Evolutionary conservation across 1,140 invertebrate genomes (phyloP), one percentile per base, ranked within the genome.

Genomic region (Bathynomus jamesi): DNA sequence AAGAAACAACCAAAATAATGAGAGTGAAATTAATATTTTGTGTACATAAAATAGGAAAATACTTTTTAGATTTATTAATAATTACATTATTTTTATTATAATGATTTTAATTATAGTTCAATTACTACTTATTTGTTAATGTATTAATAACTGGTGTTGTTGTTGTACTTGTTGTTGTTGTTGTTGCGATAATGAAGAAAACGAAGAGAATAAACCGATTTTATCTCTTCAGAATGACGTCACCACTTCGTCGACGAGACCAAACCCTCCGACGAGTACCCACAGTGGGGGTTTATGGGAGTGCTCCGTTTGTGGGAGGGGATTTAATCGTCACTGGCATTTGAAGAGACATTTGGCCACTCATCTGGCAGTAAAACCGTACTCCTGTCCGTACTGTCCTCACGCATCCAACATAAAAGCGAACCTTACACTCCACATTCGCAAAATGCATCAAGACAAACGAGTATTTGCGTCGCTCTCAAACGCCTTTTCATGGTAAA

Each of bases 381-480:
- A 67, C 77, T 46, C 61, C 17, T 87, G 86, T 73, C 81, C 82
- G 69, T 81, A 84, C 64, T 87, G 86, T 67, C 72, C 76, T 4
- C 77, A 78, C 61, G 71, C 70, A n/a, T 71, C 76, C 62, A 78
- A 78, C 40, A 73, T 76, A 64, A 76, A 76, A 64, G 70, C 72
- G 31, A 76, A 76, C 67, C 65, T 76, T 4, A 70, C 72, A 63
- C 71, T 76, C 0, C 75, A 76, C 60, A 76, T 76, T 28, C 69
- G 67, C n/a, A 76, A 76, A 28, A 76, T 76, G 53, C 75, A 76
- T 53, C 70, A n/a, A 28, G 67, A 69, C 31, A 32, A 61, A 13
- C 4, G 60, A 13, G 28, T 69, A 11, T 61, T 31, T 13, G 24
- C 67, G n/a, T 60, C 66, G 4, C 66, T 53, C 21, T 2, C 40